A percentile compares a stretch with the other conserved stretches of the same genome.
These are phyloP conservation scores for Scrobipalpa costella DNA, from an alignment of 2,888 invertebrate species.

Conservation along the genomic window DNA sequence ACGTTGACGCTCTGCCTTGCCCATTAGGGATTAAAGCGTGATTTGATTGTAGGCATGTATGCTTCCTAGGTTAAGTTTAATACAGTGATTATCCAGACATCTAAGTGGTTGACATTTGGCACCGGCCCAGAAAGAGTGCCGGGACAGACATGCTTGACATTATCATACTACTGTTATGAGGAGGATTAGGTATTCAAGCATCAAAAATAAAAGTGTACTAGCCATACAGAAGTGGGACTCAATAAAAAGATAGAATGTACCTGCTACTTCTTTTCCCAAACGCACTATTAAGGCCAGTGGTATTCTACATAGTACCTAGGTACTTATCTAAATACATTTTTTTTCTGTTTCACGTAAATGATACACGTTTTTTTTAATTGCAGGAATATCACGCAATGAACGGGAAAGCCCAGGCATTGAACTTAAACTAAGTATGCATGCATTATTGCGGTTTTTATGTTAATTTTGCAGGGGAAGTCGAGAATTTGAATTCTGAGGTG, in stretches of 20 bases:
- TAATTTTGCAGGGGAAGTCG: background rate
- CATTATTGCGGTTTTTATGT: constrained; percentile 13
- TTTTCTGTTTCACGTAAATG: too few relatives aligned
- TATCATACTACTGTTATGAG: background rate
- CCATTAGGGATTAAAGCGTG: too few relatives aligned
- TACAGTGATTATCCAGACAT: background rate
- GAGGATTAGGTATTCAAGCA: too few relatives aligned
- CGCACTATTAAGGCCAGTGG: background rate
- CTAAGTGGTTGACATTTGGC: constrained; percentile 10
- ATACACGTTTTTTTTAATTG: background rate
- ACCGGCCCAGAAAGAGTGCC: background rate
- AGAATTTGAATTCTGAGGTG: background rate
- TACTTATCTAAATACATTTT: too few relatives aligned
- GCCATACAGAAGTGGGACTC: too few relatives aligned
- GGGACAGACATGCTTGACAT: background rate
- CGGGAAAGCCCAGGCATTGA: constrained; percentile 8
- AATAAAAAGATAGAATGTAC: too few relatives aligned
- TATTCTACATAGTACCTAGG: too few relatives aligned
- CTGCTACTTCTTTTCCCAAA: too few relatives aligned
- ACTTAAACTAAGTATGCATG: constrained; percentile 5
- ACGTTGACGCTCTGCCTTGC: background rate
- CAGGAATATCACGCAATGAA: background rate
- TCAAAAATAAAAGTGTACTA: too few relatives aligned
- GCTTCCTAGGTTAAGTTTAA: too few relatives aligned
- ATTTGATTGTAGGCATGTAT: too few relatives aligned